Evolutionary conservation across 2,797 vertebrate species (phyloP), one percentile per base, ranked within the genome.

Genomic region (Bradypodion pumilum): DNA sequence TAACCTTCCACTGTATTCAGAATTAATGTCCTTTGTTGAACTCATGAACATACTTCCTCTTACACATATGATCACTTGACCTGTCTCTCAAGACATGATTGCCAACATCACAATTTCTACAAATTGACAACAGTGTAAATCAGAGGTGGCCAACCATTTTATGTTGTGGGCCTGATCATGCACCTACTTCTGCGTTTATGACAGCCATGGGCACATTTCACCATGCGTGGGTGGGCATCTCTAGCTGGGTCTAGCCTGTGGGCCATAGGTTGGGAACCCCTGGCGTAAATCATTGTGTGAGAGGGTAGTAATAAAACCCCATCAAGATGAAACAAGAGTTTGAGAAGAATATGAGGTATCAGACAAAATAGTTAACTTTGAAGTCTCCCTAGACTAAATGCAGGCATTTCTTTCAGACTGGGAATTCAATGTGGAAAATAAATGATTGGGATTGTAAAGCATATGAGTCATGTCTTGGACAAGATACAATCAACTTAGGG

Each of bases 321-420:
- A 68, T 76, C 42, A 76, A 68, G 73, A 35, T 56, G 73, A 83
- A 83, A 74, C 9, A 49, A 46, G 40, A 37, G 44, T 44, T 82
- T 82, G 15, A 74, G 37, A 35, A 70, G 40, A 63, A n/a, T 82
- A 65, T 82, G 80, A 82, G 35, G 32, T 5, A 60, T 44, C 19
- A 69, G 27, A 23, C 37, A 59, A 69, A 68, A 52, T 63, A 46
- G 52, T 68, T 83, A 59, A 75, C 13, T 66, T 40, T 35, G 44
- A 69, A 69, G 40, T 40, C 49, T 83, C 74, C 74, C 74, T 44
- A 77, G 74, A 68, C 46, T 76, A 42, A 76, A 69, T 32, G 46
- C 77, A 92, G 91, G 85, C 91, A 92, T 85, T 44, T 90, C 87
- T 91, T 87, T 75, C 83, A 84, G 89, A 93, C 19, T 83, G 74